phyloP scores from a whole-genome alignment of 2,797 vertebrate species.

The Semotilus atromaculatus region DNA sequence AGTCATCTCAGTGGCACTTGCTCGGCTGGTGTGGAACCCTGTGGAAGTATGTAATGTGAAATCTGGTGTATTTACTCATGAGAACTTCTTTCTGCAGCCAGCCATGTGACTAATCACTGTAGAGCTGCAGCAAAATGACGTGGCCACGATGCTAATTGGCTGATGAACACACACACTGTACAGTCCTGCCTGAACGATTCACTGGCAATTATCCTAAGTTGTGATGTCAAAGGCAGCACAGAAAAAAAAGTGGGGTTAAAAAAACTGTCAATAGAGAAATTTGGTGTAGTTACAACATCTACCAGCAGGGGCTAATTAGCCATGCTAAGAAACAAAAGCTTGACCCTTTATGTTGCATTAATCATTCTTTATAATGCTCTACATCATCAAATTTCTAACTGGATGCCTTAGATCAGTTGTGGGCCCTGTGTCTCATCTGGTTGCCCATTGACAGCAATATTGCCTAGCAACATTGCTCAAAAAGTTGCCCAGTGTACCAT shows the following conservation, averaged over 20 bases:
- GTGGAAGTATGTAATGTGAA: slow-evolving; percentile 2
- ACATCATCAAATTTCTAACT: neutral
- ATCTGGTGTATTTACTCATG: neutral
- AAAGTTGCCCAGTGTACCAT: too few species aligned
- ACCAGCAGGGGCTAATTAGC: neutral
- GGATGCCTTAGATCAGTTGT: too few species aligned
- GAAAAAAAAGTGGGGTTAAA: neutral
- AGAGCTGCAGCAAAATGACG: neutral
- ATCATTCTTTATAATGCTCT: neutral
- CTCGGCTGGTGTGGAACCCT: neutral
- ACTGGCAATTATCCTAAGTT: neutral
- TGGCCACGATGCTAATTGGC: neutral
- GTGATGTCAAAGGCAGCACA: neutral
- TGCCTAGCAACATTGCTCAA: too few species aligned
- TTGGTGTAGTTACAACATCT: neutral
- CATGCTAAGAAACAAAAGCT: neutral
- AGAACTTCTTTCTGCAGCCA: neutral
- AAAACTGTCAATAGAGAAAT: neutral
- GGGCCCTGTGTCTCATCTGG: too few species aligned
- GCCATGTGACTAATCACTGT: slow-evolving; percentile 3
- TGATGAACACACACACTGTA: neutral
- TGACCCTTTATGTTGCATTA: neutral
- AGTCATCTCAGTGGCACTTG: slow-evolving; percentile 5
- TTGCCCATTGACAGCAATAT: too few species aligned
- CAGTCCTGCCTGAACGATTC: neutral